These are phyloP conservation scores for Aplochiton taeniatus DNA, from an alignment of 2,797 vertebrate genomes.

Conservation along the genomic window DNA sequence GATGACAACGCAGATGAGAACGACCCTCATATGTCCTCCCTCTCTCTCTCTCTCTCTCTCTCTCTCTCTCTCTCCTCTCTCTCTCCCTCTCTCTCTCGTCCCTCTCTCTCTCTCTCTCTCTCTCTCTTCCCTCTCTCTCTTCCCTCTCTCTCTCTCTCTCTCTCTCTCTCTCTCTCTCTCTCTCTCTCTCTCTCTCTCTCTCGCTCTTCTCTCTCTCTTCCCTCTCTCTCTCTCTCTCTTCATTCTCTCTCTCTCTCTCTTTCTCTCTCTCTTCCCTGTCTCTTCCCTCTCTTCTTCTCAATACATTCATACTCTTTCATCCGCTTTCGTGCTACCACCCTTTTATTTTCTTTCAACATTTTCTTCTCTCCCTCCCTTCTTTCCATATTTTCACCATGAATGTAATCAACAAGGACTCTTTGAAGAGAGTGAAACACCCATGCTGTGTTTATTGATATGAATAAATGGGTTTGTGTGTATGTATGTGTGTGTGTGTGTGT, in stretches of 20 bases:
- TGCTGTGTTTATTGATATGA: too few species aligned
- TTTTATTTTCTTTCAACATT: neutral
- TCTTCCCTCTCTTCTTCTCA: neutral
- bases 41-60: neutral
- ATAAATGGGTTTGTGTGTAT: too few species aligned
- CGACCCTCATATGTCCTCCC: neutral
- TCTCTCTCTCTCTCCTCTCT: neutral
- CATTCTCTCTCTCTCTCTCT: neutral
- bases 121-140: neutral
- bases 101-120: neutral
- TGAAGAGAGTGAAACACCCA: neutral
- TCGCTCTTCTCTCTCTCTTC: neutral
- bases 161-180: neutral
- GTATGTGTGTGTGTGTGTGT: too few species aligned
- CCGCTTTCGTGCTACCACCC: neutral
- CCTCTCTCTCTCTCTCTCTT: neutral
- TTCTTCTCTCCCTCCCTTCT: neutral
- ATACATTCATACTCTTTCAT: neutral
- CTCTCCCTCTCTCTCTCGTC: neutral
- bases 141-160: neutral
- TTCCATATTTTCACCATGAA: too few species aligned
- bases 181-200: slow-evolving; percentile 1
- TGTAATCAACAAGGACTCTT: neutral
- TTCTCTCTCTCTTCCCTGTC: neutral
- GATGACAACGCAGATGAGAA: too few species aligned